These are phyloP conservation scores for Entomobrya multifasciata DNA, from an alignment of 2,888 invertebrate genomes.

Conservation along the genomic window DNA sequence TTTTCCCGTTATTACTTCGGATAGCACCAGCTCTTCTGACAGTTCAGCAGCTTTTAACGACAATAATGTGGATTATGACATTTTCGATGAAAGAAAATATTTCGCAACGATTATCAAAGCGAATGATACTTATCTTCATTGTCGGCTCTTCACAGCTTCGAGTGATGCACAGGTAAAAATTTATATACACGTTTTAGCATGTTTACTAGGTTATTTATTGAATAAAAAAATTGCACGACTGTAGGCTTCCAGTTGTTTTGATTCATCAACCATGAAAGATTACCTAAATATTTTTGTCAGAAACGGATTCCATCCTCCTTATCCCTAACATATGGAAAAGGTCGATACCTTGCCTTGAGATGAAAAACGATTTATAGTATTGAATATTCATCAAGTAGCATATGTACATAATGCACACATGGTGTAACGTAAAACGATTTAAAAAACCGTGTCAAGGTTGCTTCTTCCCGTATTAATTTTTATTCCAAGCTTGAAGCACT, in stretches of 20 bases:
- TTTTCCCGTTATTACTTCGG: conserved; percentile 67
- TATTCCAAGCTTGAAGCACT: not conserved
- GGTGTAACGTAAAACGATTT: not conserved
- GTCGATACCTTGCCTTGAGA: conserved; percentile 28
- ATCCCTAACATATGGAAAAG: conserved; percentile 5
- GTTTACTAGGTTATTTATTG: too few species aligned
- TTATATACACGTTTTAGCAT: too few species aligned
- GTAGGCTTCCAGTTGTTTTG: too few species aligned
- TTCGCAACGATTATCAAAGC: conserved; percentile 73
- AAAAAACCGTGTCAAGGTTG: conserved; percentile 31
- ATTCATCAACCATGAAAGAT: too few species aligned
- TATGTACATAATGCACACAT: not conserved
- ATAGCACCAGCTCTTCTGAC: not conserved
- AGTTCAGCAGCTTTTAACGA: not conserved
- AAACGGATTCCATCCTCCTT: not conserved
- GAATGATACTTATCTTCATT: conserved; percentile 75
- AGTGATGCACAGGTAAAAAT: conserved; percentile 73
- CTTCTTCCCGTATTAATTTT: conserved; percentile 4
- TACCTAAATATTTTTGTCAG: too few species aligned
- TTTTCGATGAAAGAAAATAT: conserved; percentile 61
- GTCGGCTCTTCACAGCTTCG: conserved; percentile 72
- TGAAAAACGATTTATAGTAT: too few species aligned
- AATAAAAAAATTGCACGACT: too few species aligned
- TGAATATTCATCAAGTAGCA: conserved; percentile 5
- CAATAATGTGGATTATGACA: conserved; percentile 19